Base-by-base conservation (phyloP, 2,797 vertebrate genomes). In the Oreortyx pictus region DNA sequence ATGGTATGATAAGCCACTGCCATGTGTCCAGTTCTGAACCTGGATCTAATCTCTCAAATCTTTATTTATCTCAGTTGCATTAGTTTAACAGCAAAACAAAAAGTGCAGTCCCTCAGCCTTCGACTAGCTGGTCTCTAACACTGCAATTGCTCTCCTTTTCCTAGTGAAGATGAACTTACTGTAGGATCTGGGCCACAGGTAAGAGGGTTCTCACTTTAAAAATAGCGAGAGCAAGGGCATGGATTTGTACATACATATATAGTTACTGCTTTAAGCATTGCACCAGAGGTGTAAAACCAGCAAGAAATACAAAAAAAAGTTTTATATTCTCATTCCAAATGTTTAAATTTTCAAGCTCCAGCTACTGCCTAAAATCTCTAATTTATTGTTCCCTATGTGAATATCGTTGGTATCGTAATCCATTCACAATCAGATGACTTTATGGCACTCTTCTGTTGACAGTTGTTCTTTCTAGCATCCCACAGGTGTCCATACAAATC, bases 301-400 rank as follows among this genome's bases (percentile, higher is more conserved):
- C 66, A 95, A 78, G 82, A 95, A 92, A 72, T 80, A 88, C 77
- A 90, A 73, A 78, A 73, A 78, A 64, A 46, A 17, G 65, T 79
- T 88, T 95, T 92, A 92, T 57, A 76, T 67, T 17, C n/a, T 86
- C 41, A 31, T 64, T 94, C 61, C 56, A 88, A 74, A 86, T 13
- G 37, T 94, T 87, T 56, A 80, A 86, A 91, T 86, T 75, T 83
- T 54, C 88, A 85, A 85, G 86, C 93, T 94, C 91, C 24, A 37
- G 39, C 95, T 93, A 92, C 89, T 93, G 92, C 94, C 89, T 91
- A 94, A 44, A 95, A 88, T 85, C 90, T 95, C 86, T 97, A 95
- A 97, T 97, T 97, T 97, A 98, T 97, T 97, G 92, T 96, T 96
- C 94, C 90, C 93, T 94, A 80, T 92, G 91, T 93, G 95, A 94